Percentiles rank a stretch among this genome's conserved stretches.
phyloP scores from a whole-genome alignment of 2,113 vertebrate species.

The Marmota flaviventris region DNA sequence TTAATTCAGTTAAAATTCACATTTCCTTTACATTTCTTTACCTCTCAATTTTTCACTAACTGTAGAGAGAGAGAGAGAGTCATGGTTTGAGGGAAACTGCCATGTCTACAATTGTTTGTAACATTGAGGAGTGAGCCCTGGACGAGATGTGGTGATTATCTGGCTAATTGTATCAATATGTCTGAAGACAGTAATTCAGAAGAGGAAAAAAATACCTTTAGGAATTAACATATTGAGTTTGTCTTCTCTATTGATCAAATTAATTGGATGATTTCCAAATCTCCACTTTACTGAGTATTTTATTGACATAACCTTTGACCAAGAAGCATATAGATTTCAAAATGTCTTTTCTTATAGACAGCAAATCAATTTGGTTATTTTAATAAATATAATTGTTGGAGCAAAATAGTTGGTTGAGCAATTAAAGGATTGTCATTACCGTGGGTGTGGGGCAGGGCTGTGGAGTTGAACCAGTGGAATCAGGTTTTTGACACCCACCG shows the following conservation, averaged over 20 bases:
- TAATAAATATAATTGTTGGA: slow-evolving; percentile 66
- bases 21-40: background rate
- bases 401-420: slow-evolving; percentile 66
- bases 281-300: slow-evolving; percentile 74
- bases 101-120: background rate
- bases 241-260: slow-evolving; percentile 73
- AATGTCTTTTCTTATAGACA: slow-evolving; percentile 72
- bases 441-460: background rate
- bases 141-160: background rate
- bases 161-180: background rate
- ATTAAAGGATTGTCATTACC: slow-evolving; percentile 33
- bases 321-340: slow-evolving; percentile 73
- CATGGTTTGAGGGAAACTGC: background rate
- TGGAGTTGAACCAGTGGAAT: background rate
- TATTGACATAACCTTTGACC: slow-evolving; percentile 78
- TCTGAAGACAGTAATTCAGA: slow-evolving; percentile 59
- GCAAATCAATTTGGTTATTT: slow-evolving; percentile 76
- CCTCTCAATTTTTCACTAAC: background rate
- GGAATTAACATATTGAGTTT: slow-evolving; percentile 71
- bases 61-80: background rate
- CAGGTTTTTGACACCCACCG: background rate
- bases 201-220: slow-evolving; percentile 34
- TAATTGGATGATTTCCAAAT: slow-evolving; percentile 81
- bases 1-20: slow-evolving; percentile 5
- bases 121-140: background rate